Evolutionary conservation across 2,113 vertebrate species (phyloP), one percentile per base, ranked within the genome.

Genomic region (Scopus umbretta): DNA sequence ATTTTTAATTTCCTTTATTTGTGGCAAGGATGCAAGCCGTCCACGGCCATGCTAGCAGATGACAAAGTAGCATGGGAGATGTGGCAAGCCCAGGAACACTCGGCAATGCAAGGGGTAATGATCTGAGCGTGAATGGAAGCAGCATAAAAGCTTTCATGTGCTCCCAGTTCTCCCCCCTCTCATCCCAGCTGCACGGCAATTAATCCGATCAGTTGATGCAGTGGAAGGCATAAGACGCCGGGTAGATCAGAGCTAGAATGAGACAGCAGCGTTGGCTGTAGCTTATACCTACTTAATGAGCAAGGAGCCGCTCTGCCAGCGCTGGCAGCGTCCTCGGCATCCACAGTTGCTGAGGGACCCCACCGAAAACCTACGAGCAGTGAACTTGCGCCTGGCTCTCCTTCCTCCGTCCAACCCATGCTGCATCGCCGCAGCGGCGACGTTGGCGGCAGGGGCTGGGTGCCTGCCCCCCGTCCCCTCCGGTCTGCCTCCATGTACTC

Each of bases 361-460:
- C 49, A 5, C 27, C 18, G 42, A 43, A 74, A 67, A 38, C 22
- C 55, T 5, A 19, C 0, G 2, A 40, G 50, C 74, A 38, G 32
- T 2, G 2, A n/a, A 36, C 29, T 36, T 16, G 27, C 4, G 11
- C 65, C 40, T 38, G 45, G 62, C 30, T 61, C 52, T 50, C 26
- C 49, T 16, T 29, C 9, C 21, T 70, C 43, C 4, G 0, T 16
- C 55, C 38, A 43, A 36, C 16, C 49, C 2, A 0, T 6, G 42
- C 19, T 7, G 36, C 32, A 20, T 6, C 1, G 4, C 40, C 1
- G 1, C 40, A 38, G 55, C 5, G 5, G 43, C 2, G 5, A 49
- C 1, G 1, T 4, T 1, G 25, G 78, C 70, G 27, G 61, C 38
- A 67, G 34, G 18, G 50, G 52, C 36, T 72, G 74, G 17, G 27